These are phyloP conservation scores for Sylvietta virens DNA, from an alignment of 2,113 vertebrate genomes.

Conservation along the genomic window DNA sequence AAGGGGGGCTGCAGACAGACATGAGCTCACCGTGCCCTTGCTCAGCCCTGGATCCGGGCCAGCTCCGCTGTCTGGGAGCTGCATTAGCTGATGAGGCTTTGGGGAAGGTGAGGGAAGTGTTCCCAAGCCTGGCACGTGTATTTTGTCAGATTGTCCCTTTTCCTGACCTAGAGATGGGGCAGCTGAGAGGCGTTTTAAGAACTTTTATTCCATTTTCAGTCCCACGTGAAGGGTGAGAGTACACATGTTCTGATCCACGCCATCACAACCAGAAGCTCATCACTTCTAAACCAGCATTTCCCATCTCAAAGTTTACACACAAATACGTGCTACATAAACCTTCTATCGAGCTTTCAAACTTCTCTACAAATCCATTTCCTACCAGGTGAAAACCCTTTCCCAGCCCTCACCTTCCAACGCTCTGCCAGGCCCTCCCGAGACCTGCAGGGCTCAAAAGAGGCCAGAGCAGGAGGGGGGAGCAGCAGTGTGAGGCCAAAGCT, in stretches of 20 bases:
- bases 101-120: not conserved
- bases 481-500: not conserved
- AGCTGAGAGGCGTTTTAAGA: too few relatives aligned
- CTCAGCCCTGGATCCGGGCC: not conserved
- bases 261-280: too few relatives aligned
- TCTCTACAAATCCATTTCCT: too few relatives aligned
- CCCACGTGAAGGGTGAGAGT: too few relatives aligned
- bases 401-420: not conserved
- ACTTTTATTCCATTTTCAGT: too few relatives aligned
- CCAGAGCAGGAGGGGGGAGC: not conserved
- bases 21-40: slow-evolving; percentile 24
- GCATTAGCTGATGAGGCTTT: not conserved
- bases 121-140: not conserved
- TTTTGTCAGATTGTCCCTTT: too few relatives aligned
- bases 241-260: too few relatives aligned
- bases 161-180: too few relatives aligned
- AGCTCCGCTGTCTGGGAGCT: not conserved
- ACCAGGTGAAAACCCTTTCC: not conserved
- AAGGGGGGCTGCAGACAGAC: not conserved
- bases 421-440: not conserved
- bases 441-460: not conserved
- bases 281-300: too few relatives aligned
- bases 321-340: too few relatives aligned
- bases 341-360: too few relatives aligned
- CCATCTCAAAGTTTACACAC: too few relatives aligned